phyloP scores from a whole-genome alignment of 2,797 vertebrate species.

The Steatocranus sp. region DNA sequence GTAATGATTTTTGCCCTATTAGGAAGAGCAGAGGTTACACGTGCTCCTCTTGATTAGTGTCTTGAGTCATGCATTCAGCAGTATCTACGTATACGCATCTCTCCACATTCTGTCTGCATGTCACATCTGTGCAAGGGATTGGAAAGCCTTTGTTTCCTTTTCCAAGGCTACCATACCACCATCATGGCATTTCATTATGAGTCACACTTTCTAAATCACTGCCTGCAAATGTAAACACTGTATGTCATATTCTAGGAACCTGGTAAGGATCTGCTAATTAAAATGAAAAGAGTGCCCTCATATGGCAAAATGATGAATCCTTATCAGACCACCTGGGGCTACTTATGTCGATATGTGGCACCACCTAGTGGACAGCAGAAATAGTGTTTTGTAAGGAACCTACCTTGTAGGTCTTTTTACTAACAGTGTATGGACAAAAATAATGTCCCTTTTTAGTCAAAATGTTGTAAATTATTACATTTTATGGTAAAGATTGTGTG shows the following conservation, averaged over 20 bases:
- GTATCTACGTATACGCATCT: neutral
- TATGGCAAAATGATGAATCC: neutral
- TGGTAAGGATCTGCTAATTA: neutral
- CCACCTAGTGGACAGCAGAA: conserved; percentile 62
- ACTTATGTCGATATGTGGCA: conserved; percentile 36
- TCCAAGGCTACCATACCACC: neutral
- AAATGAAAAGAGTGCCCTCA: conserved; percentile 47
- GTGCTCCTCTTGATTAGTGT: neutral
- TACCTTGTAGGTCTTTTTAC: neutral
- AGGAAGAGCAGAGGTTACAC: neutral
- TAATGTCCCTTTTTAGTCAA: neutral
- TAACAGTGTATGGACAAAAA: neutral
- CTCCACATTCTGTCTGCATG: neutral
- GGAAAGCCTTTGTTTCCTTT: neutral
- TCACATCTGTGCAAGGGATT: neutral
- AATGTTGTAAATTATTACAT: neutral
- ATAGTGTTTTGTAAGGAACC: neutral
- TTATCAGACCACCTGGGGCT: neutral
- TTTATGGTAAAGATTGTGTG: neutral
- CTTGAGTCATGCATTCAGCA: neutral
- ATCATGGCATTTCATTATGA: neutral
- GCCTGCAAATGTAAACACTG: neutral
- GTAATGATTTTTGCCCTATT: conserved; percentile 35
- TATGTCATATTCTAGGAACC: neutral
- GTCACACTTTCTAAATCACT: neutral